These are phyloP conservation scores for Syngnathus scovelli DNA, from an alignment of 2,113 vertebrate species.

Conservation along the genomic window DNA sequence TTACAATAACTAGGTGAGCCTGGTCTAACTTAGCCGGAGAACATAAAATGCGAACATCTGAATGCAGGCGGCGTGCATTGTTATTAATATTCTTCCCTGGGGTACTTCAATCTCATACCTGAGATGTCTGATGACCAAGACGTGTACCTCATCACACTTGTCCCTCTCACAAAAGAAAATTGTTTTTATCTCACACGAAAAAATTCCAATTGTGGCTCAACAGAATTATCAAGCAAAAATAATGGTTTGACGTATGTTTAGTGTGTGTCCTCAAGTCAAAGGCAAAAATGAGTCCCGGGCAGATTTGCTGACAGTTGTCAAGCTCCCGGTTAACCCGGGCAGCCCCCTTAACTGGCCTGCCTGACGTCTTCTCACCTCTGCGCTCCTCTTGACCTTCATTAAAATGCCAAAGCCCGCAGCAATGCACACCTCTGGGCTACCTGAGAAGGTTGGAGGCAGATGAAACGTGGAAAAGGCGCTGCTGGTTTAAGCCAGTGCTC, in stretches of 20 bases:
- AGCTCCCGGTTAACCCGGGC: not conserved
- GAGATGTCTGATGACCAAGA: not conserved
- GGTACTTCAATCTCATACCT: slow-evolving; percentile 10
- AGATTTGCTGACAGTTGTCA: not conserved
- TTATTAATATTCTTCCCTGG: not conserved
- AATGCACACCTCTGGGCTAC: slow-evolving; percentile 42
- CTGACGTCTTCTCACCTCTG: slow-evolving; percentile 24
- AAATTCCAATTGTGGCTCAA: too few species aligned
- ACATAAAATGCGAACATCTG: slow-evolving; percentile 19
- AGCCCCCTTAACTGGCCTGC: slow-evolving; percentile 10
- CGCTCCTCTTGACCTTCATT: slow-evolving; percentile 58
- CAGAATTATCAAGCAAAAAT: too few species aligned
- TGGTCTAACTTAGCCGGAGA: not conserved
- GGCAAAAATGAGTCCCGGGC: not conserved
- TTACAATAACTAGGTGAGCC: slow-evolving; percentile 25
- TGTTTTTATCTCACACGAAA: too few species aligned
- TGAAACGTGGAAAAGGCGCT: slow-evolving; percentile 49
- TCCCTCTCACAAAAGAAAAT: not conserved
- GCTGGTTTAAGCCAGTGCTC: slow-evolving; percentile 42
- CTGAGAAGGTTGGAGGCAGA: slow-evolving; percentile 51
- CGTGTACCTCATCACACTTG: not conserved
- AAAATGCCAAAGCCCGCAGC: slow-evolving; percentile 54
- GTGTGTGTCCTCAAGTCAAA: not conserved
- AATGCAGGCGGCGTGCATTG: slow-evolving; percentile 1
- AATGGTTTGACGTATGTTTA: not conserved